A percentile compares a stretch with the other conserved stretches of the same genome.
phyloP scores from a whole-genome alignment of 2,888 invertebrate genomes.

The Dioctria rufipes region DNA sequence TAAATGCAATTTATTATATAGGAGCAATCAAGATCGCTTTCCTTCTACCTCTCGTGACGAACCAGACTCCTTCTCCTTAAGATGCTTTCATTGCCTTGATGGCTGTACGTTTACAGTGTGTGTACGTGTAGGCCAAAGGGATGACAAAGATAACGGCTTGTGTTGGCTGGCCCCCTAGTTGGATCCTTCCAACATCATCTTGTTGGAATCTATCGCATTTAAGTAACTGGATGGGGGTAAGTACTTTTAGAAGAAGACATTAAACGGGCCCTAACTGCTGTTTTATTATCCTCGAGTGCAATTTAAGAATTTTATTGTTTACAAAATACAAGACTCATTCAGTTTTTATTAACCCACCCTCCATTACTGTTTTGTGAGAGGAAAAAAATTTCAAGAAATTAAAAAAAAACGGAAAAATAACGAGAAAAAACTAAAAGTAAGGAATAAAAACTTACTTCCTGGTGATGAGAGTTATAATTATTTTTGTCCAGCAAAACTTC shows the following conservation, averaged over 20 bases:
- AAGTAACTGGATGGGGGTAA: conserved; percentile 50
- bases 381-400: conserved; percentile 42
- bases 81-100: conserved; percentile 32
- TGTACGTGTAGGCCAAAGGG: conserved; percentile 25
- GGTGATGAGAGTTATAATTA: conserved; percentile 6
- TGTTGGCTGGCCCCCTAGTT: not conserved
- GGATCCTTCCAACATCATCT: conserved; percentile 26
- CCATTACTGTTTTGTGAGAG: conserved; percentile 3
- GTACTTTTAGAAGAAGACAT: conserved; percentile 46
- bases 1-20: conserved; percentile 60
- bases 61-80: not conserved
- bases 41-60: conserved; percentile 53
- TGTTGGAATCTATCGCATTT: conserved; percentile 37
- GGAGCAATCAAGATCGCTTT: conserved; percentile 55
- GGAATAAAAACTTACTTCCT: not conserved
- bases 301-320: conserved; percentile 52
- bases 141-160: conserved; percentile 50
- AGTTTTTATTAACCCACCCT: conserved; percentile 37
- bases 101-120: not conserved
- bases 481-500: not conserved
- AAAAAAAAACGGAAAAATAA: conserved; percentile 12
- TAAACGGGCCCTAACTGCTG: conserved; percentile 52
- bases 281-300: conserved; percentile 54
- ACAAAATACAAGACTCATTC: conserved; percentile 42
- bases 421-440: not conserved